These are phyloP conservation scores for Nilaparvata lugens DNA, from an alignment of 1,140 invertebrate species.

Conservation along the genomic window DNA sequence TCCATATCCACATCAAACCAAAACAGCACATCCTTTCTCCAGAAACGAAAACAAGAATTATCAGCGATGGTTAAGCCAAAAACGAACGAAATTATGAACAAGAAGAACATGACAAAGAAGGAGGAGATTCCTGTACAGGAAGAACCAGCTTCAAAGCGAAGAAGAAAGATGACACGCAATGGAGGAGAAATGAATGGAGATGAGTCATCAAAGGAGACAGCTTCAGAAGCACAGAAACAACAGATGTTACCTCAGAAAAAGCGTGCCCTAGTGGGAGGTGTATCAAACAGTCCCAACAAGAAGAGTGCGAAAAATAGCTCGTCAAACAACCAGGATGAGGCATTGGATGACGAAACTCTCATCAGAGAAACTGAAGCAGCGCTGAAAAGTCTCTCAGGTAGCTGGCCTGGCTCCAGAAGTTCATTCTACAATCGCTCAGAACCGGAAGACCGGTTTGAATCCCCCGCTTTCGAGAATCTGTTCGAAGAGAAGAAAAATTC, in stretches of 20 bases:
- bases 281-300: constrained; percentile 41
- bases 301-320: constrained; percentile 37
- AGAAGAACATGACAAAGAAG: constrained; percentile 14
- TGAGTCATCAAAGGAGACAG: background rate
- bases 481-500: constrained; percentile 69
- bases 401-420: constrained; percentile 58
- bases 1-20: background rate
- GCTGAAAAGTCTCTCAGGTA: constrained; percentile 69
- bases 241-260: constrained; percentile 48
- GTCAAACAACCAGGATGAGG: constrained; percentile 35
- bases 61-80: background rate
- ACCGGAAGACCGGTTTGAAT: constrained; percentile 55
- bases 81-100: constrained; percentile 20
- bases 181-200: constrained; percentile 12
- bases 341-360: constrained; percentile 62
- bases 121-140: constrained; percentile 16
- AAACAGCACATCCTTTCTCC: background rate
- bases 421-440: constrained; percentile 47
- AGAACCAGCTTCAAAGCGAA: constrained; percentile 16
- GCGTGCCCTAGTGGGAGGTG: constrained; percentile 39
- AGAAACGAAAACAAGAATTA: background rate
- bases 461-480: constrained; percentile 68
- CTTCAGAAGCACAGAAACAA: constrained; percentile 10
- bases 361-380: constrained; percentile 80
- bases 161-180: constrained; percentile 10